Evolutionary conservation across 1,140 invertebrate species (phyloP), one percentile per base, ranked within the genome.

Genomic region (Aphaenogaster rudis): DNA sequence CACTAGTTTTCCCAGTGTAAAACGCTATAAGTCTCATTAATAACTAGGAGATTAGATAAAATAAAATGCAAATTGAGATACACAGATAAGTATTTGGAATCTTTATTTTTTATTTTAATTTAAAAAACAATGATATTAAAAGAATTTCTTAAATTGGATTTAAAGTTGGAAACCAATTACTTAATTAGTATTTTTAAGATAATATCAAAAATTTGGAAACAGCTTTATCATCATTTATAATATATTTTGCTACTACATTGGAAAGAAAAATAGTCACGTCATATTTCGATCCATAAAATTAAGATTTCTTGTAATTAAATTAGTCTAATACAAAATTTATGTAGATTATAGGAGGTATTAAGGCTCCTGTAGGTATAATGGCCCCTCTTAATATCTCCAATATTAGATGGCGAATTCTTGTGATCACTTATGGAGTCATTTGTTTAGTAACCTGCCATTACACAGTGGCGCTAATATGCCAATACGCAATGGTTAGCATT

Each of bases 21-120:
- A 28, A 28, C 0, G 28, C 28, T 28, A 28, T 28, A 28, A 61
- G 15, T 63, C 5, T 61, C 11, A 2, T 74, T 74, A 74, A 54
- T 78, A 59, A 13, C n/a, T 8, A 64, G 5, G 2, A 78, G 6
- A 63, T 21, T 28, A 66, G 2, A 64, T 63, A 45, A 78, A 78
- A 64, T 59, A 17, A 63, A 64, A 78, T 59, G 3, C 1, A 13
- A 64, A 48, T 64, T 63, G 4, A 28, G 28, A 77, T 39, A n/a
- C 17, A 4, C 17, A 2, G 13, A 57, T 3, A 36, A 78, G 1
- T 6, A 78, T 78, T 45, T 33, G 13, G 9, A 78, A 2, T 17
- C 13, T 42, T 17, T 15, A 15, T 21, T 42, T 45, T 59, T 21
- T 33, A 33, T 78, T 78, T 48, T 2, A 57, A 28, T 78, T 28